Conservation (phyloP, 2,888 invertebrate genomes). For the Pammene aurita region DNA sequence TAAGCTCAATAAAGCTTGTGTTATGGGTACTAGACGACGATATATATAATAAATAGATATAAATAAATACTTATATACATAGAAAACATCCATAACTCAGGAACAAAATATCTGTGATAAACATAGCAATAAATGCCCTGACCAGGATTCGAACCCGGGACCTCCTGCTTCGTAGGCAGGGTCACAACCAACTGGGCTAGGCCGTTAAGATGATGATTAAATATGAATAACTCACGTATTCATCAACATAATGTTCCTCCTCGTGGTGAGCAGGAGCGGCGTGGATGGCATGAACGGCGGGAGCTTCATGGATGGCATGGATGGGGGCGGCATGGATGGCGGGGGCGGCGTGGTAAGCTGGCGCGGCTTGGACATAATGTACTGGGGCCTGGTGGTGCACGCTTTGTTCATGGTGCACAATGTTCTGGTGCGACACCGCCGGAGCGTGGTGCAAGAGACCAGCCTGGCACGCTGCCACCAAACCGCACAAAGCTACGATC, state of each 20-base stretch:
- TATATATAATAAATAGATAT: too few species aligned
- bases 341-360: conserved; percentile 48
- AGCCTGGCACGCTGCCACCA: conserved; percentile 71
- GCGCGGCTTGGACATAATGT: conserved; percentile 60
- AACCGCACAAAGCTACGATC: conserved; percentile 67
- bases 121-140: too few species aligned
- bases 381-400: conserved; percentile 67
- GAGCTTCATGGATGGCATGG: conserved; percentile 60
- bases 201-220: too few species aligned
- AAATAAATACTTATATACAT: too few species aligned
- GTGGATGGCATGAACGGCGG: conserved; percentile 47
- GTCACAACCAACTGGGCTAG: too few species aligned
- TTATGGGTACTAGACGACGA: too few species aligned
- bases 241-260: conserved; percentile 73
- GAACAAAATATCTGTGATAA: too few species aligned
- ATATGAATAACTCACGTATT: conserved; percentile 56
- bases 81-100: too few species aligned
- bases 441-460: conserved; percentile 74
- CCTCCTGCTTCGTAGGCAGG: too few species aligned
- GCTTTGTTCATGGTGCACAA: conserved; percentile 70
- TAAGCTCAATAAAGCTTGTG: too few species aligned
- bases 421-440: conserved; percentile 78
- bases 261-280: conserved; percentile 55
- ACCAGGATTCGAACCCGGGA: too few species aligned
- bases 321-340: conserved; percentile 62